Evolutionary conservation across 2,113 vertebrate genomes (phyloP).

Genomic region (Heteronetta atricapilla): DNA sequence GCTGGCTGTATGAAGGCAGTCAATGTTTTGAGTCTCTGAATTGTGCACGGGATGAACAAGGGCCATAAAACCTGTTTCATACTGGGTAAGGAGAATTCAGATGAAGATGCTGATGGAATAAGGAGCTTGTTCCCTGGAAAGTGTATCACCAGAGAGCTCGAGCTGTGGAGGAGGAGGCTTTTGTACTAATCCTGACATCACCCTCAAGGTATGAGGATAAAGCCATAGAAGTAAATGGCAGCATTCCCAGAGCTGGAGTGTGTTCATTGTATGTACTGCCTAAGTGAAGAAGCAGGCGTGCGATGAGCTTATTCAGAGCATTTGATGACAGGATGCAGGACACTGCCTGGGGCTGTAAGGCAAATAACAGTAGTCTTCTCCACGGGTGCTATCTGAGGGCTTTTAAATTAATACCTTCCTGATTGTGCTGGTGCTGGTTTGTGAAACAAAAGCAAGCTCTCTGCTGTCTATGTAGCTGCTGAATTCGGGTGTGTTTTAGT

Average conservation of each 20-base stretch:
- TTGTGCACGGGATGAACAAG: neutral
- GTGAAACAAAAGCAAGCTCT: neutral
- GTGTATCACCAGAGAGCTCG: neutral
- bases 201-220: neutral
- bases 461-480: neutral
- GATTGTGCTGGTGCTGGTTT: neutral
- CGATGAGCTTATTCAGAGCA: neutral
- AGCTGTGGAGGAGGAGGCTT: neutral
- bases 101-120: neutral
- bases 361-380: constrained; percentile 55
- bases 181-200: neutral
- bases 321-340: constrained; percentile 54
- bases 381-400: neutral
- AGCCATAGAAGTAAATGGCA: neutral
- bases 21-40: neutral
- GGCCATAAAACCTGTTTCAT: neutral
- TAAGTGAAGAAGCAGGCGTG: neutral
- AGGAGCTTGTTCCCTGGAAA: neutral
- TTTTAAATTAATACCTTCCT: neutral
- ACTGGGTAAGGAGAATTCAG: neutral
- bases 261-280: neutral
- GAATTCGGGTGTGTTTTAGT: neutral
- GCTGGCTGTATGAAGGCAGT: neutral
- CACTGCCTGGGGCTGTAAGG: constrained; percentile 14
- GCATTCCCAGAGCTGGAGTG: neutral